Conservation (phyloP, 1,140 invertebrate species). For the Diplogasteroides magnus region DNA sequence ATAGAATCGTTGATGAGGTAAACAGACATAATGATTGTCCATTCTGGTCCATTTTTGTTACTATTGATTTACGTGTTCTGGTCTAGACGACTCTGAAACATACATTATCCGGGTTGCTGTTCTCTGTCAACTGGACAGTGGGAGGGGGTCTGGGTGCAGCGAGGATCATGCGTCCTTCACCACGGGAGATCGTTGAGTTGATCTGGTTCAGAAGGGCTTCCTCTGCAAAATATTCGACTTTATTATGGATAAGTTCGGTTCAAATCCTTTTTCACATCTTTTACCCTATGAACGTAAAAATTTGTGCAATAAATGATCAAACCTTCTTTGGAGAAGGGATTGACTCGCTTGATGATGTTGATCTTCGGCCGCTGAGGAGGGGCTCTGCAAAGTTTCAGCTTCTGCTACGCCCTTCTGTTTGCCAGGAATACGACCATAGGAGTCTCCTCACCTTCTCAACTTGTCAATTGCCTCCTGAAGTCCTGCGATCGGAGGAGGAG, state of each 20-base stretch:
- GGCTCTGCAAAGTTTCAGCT: neutral
- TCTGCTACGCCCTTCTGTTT: constrained; percentile 1
- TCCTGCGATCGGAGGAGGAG: neutral
- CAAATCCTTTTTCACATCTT: too few relatives aligned
- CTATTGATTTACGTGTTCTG: too few relatives aligned
- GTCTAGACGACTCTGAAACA: too few relatives aligned
- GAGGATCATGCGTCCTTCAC: neutral
- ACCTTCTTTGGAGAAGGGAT: neutral
- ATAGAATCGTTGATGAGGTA: too few relatives aligned
- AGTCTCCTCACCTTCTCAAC: neutral
- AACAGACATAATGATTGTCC: too few relatives aligned
- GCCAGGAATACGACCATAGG: neutral
- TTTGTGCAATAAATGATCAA: too few relatives aligned
- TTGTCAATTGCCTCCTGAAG: neutral
- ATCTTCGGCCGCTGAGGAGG: constrained; percentile 1
- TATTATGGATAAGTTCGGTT: neutral
- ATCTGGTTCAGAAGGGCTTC: constrained; percentile 1
- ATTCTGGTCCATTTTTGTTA: too few relatives aligned
- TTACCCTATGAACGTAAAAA: too few relatives aligned
- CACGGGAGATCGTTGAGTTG: neutral
- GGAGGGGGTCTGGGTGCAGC: neutral
- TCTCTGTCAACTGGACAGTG: neutral
- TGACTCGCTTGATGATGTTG: neutral
- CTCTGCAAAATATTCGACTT: constrained; percentile 4
- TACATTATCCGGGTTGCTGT: too few relatives aligned